A percentile compares a stretch with the other conserved stretches of the same genome.
These are phyloP conservation scores for Myiotriccus ornatus DNA, from an alignment of 2,797 vertebrate species.

Conservation along the genomic window DNA sequence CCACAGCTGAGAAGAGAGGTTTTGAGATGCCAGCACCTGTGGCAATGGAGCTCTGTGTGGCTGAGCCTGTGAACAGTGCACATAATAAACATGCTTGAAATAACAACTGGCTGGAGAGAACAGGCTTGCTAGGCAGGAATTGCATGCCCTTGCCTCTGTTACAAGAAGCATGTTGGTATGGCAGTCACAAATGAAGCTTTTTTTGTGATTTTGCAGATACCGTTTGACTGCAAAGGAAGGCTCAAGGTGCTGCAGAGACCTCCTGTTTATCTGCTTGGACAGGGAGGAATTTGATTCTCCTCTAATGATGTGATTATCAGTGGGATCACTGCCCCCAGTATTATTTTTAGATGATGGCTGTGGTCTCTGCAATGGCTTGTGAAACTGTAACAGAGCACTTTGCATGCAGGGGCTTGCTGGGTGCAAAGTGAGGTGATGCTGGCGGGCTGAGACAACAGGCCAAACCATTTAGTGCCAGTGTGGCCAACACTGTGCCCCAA, in stretches of 20 bases:
- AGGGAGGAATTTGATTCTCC: background rate
- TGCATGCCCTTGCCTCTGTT: background rate
- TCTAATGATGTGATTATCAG: slow-evolving; percentile 8
- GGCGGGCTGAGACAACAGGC: background rate
- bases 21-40: background rate
- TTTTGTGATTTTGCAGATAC: background rate
- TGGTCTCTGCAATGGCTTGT: background rate
- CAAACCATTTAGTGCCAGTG: background rate
- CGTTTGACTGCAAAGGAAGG: background rate
- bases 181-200: background rate
- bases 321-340: background rate
- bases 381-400: background rate
- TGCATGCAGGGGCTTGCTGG: background rate
- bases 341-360: background rate
- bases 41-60: background rate
- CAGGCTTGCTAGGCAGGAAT: background rate
- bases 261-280: background rate
- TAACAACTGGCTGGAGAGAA: slow-evolving; percentile 9
- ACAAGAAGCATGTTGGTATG: background rate
- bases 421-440: background rate
- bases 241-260: background rate
- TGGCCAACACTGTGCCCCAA: background rate
- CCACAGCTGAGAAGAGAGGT: background rate
- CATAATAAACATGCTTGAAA: background rate
- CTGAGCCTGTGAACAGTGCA: background rate